Evolutionary conservation across 2,797 vertebrate species (phyloP).

Genomic region (Argyrosomus regius): DNA sequence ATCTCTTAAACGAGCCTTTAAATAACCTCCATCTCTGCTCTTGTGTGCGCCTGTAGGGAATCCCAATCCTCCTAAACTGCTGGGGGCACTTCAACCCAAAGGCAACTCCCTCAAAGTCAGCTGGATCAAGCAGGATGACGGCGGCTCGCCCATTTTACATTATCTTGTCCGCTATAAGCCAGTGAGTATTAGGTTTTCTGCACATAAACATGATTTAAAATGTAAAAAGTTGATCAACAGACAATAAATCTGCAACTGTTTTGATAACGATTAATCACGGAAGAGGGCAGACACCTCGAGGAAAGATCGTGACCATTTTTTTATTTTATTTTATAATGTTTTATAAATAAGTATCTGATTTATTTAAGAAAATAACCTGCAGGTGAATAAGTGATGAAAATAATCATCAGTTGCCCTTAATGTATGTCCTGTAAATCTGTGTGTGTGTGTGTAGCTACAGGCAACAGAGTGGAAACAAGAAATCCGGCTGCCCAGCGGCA

Average conservation of each 20-base stretch:
- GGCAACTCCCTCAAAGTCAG: conserved; percentile 94
- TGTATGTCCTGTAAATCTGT: neutral
- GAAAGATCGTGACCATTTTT: too few relatives aligned
- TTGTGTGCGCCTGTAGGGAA: conserved; percentile 89
- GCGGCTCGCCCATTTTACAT: conserved; percentile 95
- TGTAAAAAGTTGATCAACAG: neutral
- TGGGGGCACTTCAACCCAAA: conserved; percentile 90
- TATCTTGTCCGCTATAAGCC: conserved; percentile 95
- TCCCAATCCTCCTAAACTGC: conserved; percentile 94
- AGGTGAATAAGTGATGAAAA: neutral
- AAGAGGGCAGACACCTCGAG: too few relatives aligned
- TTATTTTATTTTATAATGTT: neutral
- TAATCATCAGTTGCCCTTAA: neutral
- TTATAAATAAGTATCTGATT: neutral
- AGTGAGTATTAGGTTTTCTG: conserved; percentile 85
- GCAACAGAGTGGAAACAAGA: conserved; percentile 92
- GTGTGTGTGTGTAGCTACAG: conserved; percentile 82
- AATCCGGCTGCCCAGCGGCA: conserved; percentile 89
- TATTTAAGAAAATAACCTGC: neutral
- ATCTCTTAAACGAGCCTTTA: conserved; percentile 22
- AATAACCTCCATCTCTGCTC: conserved; percentile 39
- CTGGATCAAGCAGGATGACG: conserved; percentile 97
- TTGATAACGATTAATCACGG: too few relatives aligned
- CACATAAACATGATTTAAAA: too few relatives aligned
- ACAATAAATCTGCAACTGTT: neutral